Percentiles rank a stretch among this genome's conserved stretches.
Conservation (phyloP, 2,113 vertebrate species). For the Hemichromis elongatus region DNA sequence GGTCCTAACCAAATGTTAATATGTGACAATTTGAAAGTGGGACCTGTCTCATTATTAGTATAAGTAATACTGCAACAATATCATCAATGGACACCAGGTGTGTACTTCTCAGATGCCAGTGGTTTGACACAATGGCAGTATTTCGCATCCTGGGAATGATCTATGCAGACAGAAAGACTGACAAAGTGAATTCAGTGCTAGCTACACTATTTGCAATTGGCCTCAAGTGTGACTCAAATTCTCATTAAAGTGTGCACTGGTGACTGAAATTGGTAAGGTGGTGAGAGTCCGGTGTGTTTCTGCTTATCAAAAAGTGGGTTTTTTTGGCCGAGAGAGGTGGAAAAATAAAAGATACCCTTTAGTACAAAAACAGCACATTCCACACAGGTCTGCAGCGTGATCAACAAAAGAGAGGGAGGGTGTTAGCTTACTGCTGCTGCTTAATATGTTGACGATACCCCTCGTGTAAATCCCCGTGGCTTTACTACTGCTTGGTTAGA, state of each 20-base stretch:
- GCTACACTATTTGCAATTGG: neutral
- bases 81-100: neutral
- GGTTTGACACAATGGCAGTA: neutral
- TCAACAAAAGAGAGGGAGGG: constrained; percentile 5
- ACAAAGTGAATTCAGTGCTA: neutral
- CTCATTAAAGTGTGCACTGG: neutral
- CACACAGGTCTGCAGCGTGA: neutral
- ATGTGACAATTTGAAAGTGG: neutral
- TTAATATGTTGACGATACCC: constrained; percentile 46
- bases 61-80: neutral
- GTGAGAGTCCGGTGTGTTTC: neutral
- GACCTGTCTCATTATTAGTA: neutral
- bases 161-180: neutral
- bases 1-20: neutral
- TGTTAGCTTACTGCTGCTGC: constrained; percentile 24
- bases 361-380: neutral
- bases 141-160: neutral
- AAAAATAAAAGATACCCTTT: neutral
- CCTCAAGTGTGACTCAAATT: neutral
- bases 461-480: constrained; percentile 35
- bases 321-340: neutral
- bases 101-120: neutral
- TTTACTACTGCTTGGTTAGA: constrained; percentile 48
- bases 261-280: neutral
- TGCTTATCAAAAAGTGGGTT: neutral